These are phyloP conservation scores for Chaunax sp. DNA, from an alignment of 2,797 vertebrate genomes.

Conservation along the genomic window DNA sequence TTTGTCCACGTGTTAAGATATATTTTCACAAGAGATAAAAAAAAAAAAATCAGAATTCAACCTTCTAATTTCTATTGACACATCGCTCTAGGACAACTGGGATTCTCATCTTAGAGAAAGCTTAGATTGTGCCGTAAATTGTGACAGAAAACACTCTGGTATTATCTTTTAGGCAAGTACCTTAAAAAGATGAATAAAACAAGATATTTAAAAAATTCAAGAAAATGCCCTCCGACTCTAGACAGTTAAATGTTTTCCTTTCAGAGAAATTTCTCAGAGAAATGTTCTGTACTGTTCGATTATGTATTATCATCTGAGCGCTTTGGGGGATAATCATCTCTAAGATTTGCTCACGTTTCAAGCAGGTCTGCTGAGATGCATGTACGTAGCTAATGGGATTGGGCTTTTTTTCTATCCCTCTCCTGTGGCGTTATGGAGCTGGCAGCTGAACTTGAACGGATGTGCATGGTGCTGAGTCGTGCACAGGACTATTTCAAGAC, in stretches of 20 bases:
- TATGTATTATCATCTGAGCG: conserved; percentile 76
- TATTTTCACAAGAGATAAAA: too few relatives aligned
- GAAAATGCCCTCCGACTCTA: too few relatives aligned
- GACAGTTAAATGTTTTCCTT: conserved; percentile 57
- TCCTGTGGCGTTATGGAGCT: conserved; percentile 79
- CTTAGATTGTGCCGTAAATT: too few relatives aligned
- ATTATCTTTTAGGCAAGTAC: too few relatives aligned
- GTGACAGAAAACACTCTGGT: too few relatives aligned
- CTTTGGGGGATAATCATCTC: conserved; percentile 79
- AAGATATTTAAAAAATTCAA: too few relatives aligned
- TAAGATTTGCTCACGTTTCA: conserved; percentile 81
- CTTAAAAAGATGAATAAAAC: too few relatives aligned
- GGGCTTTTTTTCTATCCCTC: conserved; percentile 66
- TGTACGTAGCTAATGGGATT: conserved; percentile 83
- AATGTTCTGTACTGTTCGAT: conserved; percentile 63
- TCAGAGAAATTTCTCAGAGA: conserved; percentile 61
- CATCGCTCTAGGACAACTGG: too few relatives aligned
- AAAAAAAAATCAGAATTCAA: too few relatives aligned
- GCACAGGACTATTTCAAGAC: conserved; percentile 87
- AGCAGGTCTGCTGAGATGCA: conserved; percentile 81
- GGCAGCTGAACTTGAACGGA: conserved; percentile 84
- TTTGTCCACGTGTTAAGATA: too few relatives aligned
- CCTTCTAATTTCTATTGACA: too few relatives aligned
- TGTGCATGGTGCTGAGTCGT: conserved; percentile 83
- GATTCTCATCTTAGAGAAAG: too few relatives aligned